Conservation (phyloP, 1,140 invertebrate species). For the Drosophila orosa region DNA sequence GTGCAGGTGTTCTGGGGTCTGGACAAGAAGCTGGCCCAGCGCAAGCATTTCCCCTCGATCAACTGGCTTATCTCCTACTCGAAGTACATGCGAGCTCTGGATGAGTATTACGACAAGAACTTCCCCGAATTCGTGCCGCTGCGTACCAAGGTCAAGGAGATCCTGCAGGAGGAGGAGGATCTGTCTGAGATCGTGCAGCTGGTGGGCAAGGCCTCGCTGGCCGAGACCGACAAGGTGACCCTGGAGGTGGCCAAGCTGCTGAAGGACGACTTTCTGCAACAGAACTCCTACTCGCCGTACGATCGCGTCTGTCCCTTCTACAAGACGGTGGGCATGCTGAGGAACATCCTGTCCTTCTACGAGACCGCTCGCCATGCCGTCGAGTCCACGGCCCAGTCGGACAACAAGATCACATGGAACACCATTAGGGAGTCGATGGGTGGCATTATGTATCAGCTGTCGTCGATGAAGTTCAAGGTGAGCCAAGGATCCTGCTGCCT, state of each 20-base stretch:
- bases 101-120: conserved; percentile 99
- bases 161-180: conserved; percentile 99
- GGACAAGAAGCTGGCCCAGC: no score
- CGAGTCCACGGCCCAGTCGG: conserved; percentile 98
- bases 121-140: conserved; percentile 98
- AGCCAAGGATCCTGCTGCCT: background rate
- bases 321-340: conserved; percentile 99
- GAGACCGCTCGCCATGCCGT: conserved; percentile 98
- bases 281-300: conserved; percentile 98
- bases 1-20: no score
- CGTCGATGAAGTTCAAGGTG: conserved; percentile 99
- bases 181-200: conserved; percentile 99
- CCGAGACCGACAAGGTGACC: conserved; percentile 99
- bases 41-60: no score
- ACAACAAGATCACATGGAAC: conserved; percentile 99
- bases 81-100: conserved; percentile 98
- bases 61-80: conserved; percentile 99
- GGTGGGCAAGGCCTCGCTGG: conserved; percentile 99
- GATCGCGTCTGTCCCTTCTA: conserved; percentile 99
- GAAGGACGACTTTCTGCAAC: conserved; percentile 99
- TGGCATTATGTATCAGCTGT: conserved; percentile 97
- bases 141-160: conserved; percentile 97
- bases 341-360: conserved; percentile 99
- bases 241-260: conserved; percentile 98
- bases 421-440: conserved; percentile 98